Conservation (phyloP, 2,113 vertebrate genomes). For the Baryphthengus martii region DNA sequence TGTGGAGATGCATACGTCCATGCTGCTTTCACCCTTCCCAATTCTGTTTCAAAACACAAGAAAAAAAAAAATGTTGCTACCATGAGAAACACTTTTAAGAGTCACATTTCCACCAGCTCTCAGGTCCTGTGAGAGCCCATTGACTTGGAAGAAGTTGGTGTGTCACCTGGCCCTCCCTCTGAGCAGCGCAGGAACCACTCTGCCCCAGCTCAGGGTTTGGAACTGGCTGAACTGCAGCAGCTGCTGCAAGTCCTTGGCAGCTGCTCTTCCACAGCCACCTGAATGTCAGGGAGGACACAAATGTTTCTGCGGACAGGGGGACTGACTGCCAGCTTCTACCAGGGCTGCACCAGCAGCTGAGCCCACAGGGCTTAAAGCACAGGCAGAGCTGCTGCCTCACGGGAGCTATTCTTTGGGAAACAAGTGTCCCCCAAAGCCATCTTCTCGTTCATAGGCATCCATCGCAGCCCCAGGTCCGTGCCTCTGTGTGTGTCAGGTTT, state of each 20-base stretch:
- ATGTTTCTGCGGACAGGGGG: not conserved
- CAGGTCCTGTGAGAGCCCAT: no score
- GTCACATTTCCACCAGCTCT: not conserved
- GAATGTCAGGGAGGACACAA: not conserved
- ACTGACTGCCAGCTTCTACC: not conserved
- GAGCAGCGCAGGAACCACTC: not conserved
- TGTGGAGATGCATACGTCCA: no score
- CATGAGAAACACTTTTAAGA: not conserved
- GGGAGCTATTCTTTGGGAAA: no score
- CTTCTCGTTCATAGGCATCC: fast-evolving
- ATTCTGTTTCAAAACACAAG: not conserved
- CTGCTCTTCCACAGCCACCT: not conserved
- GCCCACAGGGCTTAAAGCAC: fast-evolving
- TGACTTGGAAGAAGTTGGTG: not conserved
- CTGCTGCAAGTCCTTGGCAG: not conserved
- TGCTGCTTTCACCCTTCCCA: not conserved
- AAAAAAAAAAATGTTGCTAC: not conserved
- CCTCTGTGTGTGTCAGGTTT: fast-evolving
- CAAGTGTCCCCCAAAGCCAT: not conserved
- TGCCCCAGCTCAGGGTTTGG: not conserved
- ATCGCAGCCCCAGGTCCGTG: not conserved
- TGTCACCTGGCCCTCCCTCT: not conserved
- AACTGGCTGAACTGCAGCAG: not conserved
- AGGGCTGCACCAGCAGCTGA: not conserved
- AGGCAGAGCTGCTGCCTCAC: not conserved